Conservation (phyloP, 2,888 invertebrate genomes). For the Plebejus argus region DNA sequence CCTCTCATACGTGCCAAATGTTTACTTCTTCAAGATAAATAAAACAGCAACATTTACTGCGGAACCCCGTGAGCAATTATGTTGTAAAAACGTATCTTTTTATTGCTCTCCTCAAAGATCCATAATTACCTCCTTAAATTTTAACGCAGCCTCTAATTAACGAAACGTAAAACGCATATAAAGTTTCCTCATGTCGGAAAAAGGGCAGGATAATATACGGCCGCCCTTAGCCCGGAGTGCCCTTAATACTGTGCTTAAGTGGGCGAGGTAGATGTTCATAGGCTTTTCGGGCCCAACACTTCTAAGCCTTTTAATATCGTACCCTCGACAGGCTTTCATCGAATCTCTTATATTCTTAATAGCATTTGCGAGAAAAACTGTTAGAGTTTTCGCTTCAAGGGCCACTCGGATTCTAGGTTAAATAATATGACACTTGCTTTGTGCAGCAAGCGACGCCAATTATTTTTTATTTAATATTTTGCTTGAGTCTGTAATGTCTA, state of each 20-base stretch:
- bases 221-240: conserved; percentile 70
- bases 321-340: conserved; percentile 64
- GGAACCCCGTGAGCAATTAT: background rate
- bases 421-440: background rate
- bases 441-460: background rate
- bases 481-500: background rate
- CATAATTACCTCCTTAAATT: conserved; percentile 45
- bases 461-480: background rate
- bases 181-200: conserved; percentile 53
- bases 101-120: conserved; percentile 42
- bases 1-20: background rate
- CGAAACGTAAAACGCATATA: conserved; percentile 51
- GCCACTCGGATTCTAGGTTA: conserved; percentile 1
- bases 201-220: conserved; percentile 71
- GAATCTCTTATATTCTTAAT: conserved; percentile 60
- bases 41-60: background rate
- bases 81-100: conserved; percentile 25
- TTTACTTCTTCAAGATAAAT: background rate
- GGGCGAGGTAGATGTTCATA: conserved; percentile 75
- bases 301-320: conserved; percentile 79
- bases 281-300: conserved; percentile 77
- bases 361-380: conserved; percentile 57
- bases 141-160: conserved; percentile 45
- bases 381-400: conserved; percentile 42
- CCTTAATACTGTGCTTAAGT: conserved; percentile 79